Percentiles rank a stretch among this genome's conserved stretches.
These are phyloP conservation scores for Rhagium mordax DNA, from an alignment of 2,888 invertebrate genomes.

Conservation along the genomic window DNA sequence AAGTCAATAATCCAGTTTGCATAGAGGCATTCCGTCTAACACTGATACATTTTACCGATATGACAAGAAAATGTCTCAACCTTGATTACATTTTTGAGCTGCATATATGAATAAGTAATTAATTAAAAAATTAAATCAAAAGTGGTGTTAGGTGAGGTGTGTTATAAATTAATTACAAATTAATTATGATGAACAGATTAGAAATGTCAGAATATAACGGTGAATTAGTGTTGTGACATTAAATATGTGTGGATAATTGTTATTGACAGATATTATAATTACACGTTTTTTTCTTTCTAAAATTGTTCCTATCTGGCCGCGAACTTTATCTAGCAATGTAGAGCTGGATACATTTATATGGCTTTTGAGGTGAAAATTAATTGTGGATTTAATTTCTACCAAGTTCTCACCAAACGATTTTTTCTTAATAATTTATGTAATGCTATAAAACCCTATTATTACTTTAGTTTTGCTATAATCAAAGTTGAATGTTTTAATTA, in stretches of 20 bases:
- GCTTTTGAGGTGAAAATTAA: no score
- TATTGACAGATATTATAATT: conserved; percentile 23
- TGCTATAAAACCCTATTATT: no score
- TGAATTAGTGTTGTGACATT: conserved; percentile 25
- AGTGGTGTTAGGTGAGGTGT: conserved; percentile 18
- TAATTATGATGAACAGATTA: conserved; percentile 33
- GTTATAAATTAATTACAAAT: conserved; percentile 27
- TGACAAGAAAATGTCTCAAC: neutral
- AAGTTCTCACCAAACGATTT: no score
- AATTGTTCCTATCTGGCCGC: neutral
- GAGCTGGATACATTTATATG: no score
- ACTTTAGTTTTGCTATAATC: no score
- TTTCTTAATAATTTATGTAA: no score
- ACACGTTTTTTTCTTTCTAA: conserved; percentile 14
- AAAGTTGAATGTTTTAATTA: no score
- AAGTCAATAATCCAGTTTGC: neutral
- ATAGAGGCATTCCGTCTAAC: neutral
- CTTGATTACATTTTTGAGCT: conserved; percentile 12
- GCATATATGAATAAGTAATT: conserved; percentile 28
- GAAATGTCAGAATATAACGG: conserved; percentile 29
- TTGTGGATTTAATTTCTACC: no score
- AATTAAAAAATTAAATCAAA: conserved; percentile 33
- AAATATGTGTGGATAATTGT: conserved; percentile 26
- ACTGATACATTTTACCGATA: neutral
- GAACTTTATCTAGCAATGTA: neutral